These are phyloP conservation scores for Thera obeliscata DNA, from an alignment of 2,888 invertebrate genomes.

Conservation along the genomic window DNA sequence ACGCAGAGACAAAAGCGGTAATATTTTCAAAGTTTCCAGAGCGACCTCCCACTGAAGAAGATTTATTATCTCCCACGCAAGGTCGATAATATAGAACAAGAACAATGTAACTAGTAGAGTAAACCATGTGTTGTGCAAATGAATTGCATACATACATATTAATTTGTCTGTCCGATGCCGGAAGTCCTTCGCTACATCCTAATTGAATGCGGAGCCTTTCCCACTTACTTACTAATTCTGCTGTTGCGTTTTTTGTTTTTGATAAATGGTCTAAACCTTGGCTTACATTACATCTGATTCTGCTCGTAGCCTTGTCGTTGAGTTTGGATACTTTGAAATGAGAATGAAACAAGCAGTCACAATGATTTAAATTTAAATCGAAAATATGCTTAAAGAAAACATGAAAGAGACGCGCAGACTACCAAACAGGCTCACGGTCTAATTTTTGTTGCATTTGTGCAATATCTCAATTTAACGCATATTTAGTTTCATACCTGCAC, in stretches of 20 bases:
- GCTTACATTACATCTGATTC: conserved; percentile 4
- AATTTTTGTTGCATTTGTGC: conserved; percentile 37
- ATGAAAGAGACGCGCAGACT: conserved; percentile 1
- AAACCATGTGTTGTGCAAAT: conserved; percentile 38
- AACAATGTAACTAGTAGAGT: conserved; percentile 32
- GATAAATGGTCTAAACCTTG: conserved; percentile 47
- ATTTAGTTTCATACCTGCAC: conserved; percentile 54
- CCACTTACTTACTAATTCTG: conserved; percentile 40
- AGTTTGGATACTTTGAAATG: neutral
- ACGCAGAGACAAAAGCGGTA: conserved; percentile 31
- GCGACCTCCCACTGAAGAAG: conserved; percentile 36
- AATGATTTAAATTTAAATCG: neutral
- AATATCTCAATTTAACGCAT: conserved; percentile 61
- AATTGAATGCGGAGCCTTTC: conserved; percentile 47
- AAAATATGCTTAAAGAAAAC: neutral
- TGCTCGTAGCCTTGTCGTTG: neutral
- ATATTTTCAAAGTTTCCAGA: conserved; percentile 34
- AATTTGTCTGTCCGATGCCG: conserved; percentile 47
- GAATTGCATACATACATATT: conserved; percentile 44
- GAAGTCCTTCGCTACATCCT: conserved; percentile 63
- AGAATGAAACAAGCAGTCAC: neutral
- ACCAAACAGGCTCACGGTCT: conserved; percentile 5
- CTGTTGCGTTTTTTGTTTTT: conserved; percentile 41
- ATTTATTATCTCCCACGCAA: conserved; percentile 38
- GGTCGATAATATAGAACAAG: conserved; percentile 35